Evolutionary conservation across 2,113 vertebrate species (phyloP).

Genomic region (Erinaceus europaeus): DNA sequence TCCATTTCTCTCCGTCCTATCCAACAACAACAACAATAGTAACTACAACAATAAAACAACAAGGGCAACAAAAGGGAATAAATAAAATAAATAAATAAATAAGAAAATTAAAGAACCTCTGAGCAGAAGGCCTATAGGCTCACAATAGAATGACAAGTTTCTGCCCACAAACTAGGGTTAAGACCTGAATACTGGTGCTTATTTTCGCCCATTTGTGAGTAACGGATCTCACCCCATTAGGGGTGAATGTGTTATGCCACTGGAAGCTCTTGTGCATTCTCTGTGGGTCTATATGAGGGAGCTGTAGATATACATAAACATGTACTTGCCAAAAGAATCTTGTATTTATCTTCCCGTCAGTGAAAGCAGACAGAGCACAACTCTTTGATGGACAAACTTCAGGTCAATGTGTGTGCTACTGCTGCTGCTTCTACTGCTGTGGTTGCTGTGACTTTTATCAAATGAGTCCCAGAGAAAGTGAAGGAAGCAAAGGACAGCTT

Average conservation of each 20-base stretch:
- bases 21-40: no score
- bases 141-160: conserved; percentile 50
- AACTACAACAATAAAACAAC: no score
- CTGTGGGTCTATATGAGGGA: conserved; percentile 3
- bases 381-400: conserved; percentile 24
- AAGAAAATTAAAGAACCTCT: conserved; percentile 53
- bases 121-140: conserved; percentile 50
- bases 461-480: background rate
- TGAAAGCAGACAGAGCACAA: conserved; percentile 2
- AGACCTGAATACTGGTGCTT: conserved; percentile 51
- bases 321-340: background rate
- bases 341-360: conserved; percentile 4
- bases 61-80: no score
- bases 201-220: conserved; percentile 51
- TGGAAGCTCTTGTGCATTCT: conserved; percentile 13
- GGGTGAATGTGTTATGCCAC: conserved; percentile 21
- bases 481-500: background rate
- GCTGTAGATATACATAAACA: conserved; percentile 6
- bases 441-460: background rate
- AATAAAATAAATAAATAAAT: no score
- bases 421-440: background rate
- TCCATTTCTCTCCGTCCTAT: no score
- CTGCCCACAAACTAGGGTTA: conserved; percentile 53
- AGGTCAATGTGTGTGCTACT: background rate
- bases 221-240: conserved; percentile 30